A percentile compares a stretch with the other conserved stretches of the same genome.
Conservation (phyloP, 2,888 invertebrate species). For the Drosophila villosipedis region DNA sequence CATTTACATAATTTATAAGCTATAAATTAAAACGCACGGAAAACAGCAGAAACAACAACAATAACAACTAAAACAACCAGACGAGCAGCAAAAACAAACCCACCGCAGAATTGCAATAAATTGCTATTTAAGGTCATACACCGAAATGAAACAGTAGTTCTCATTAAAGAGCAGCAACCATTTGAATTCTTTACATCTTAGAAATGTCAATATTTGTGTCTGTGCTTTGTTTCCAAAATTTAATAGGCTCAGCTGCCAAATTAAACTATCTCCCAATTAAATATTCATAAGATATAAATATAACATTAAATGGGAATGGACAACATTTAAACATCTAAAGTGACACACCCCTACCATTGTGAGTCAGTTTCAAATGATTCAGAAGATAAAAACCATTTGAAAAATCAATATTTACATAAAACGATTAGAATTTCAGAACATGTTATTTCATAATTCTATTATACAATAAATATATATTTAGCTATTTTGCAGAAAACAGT, state of each 20-base stretch:
- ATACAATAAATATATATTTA: background rate
- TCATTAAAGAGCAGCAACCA: background rate
- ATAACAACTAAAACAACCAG: constrained; percentile 4
- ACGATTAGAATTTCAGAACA: background rate
- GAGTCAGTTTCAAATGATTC: constrained; percentile 12
- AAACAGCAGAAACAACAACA: constrained; percentile 26
- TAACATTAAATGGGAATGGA: background rate
- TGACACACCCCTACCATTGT: constrained; percentile 1
- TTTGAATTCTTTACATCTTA: background rate
- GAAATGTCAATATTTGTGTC: constrained; percentile 2
- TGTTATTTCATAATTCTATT: background rate
- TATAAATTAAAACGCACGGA: constrained; percentile 70
- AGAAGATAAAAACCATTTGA: background rate
- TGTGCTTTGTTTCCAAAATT: background rate
- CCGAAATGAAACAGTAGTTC: constrained; percentile 4
- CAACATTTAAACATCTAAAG: background rate
- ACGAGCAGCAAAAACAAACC: constrained; percentile 27
- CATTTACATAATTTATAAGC: constrained; percentile 77
- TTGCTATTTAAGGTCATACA: constrained; percentile 27
- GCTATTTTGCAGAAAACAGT: background rate
- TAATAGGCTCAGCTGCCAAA: background rate
- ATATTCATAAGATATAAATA: constrained; percentile 9
- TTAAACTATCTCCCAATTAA: background rate
- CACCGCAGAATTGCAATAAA: constrained; percentile 44
- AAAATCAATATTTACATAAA: background rate